Percentiles rank a stretch among this genome's conserved stretches.
phyloP scores from a whole-genome alignment of 2,797 vertebrate genomes.

The Emydoidea blandingii region DNA sequence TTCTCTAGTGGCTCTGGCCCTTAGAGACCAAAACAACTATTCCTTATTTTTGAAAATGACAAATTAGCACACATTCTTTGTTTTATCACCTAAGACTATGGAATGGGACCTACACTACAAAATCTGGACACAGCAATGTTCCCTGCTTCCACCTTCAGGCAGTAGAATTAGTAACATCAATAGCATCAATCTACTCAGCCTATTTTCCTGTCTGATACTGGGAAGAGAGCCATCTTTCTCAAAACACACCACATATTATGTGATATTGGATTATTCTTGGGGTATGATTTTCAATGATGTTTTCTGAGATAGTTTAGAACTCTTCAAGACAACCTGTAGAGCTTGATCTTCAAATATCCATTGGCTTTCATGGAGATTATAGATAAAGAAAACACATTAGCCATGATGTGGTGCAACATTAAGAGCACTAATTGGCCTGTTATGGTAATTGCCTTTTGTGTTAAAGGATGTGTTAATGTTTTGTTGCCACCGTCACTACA shows the following conservation, averaged over 20 bases:
- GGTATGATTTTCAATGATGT: neutral
- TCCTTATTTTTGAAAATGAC: constrained; percentile 18
- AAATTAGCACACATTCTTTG: constrained; percentile 2
- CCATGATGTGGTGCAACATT: neutral
- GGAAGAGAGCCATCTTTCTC: neutral
- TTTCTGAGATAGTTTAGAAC: neutral
- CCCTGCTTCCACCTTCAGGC: neutral
- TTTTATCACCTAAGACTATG: neutral
- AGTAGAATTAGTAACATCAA: neutral
- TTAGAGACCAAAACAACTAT: constrained; percentile 6
- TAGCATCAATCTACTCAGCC: neutral
- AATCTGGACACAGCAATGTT: neutral
- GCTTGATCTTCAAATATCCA: neutral
- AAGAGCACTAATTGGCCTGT: neutral
- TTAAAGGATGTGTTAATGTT: neutral
- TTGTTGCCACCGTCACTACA: neutral
- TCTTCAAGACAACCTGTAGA: neutral
- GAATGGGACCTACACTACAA: neutral
- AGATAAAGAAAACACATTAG: neutral
- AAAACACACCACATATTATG: neutral
- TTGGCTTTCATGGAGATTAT: neutral
- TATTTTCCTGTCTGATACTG: neutral
- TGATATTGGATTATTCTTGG: neutral
- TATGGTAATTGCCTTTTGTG: neutral
- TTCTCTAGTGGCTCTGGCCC: neutral